phyloP scores from a whole-genome alignment of 1,140 invertebrate genomes.

The Aphelenchoides besseyi region DNA sequence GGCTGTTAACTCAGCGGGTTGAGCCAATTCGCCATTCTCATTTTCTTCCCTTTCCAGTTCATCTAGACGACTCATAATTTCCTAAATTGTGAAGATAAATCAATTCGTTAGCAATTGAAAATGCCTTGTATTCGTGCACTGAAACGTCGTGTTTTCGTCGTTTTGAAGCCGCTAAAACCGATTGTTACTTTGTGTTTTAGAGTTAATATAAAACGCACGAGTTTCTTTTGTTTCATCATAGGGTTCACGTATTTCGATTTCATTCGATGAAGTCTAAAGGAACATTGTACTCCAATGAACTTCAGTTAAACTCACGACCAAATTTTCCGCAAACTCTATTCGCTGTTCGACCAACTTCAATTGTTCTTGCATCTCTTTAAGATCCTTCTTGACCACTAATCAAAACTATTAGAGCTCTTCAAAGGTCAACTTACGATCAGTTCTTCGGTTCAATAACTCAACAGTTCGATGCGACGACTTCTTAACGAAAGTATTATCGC shows the following conservation, averaged over 20 bases:
- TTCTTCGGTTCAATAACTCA: conserved; percentile 31
- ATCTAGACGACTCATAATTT: conserved; percentile 17
- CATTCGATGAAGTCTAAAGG: conserved; percentile 6
- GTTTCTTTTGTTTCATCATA: conserved; percentile 12
- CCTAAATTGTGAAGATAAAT: background rate
- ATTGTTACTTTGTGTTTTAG: too few relatives aligned
- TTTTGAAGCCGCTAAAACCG: background rate
- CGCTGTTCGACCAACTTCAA: conserved; percentile 17
- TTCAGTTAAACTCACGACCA: conserved; percentile 10
- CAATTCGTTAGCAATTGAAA: too few relatives aligned
- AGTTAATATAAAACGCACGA: background rate
- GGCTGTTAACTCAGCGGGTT: too few relatives aligned
- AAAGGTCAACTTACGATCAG: conserved; percentile 27
- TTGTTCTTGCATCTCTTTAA: conserved; percentile 18
- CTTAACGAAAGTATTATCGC: conserved; percentile 39
- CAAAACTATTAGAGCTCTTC: background rate
- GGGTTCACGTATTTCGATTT: conserved; percentile 20
- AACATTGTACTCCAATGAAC: too few relatives aligned
- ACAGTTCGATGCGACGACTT: conserved; percentile 16
- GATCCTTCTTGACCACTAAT: background rate
- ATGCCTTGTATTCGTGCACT: background rate
- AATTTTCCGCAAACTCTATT: background rate
- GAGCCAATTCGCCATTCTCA: background rate
- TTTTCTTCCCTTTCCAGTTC: background rate
- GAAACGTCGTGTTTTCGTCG: background rate